Percentiles rank a stretch among this genome's conserved stretches.
Conservation (phyloP, 1,140 invertebrate species). For the Leguminivora glycinivorella region DNA sequence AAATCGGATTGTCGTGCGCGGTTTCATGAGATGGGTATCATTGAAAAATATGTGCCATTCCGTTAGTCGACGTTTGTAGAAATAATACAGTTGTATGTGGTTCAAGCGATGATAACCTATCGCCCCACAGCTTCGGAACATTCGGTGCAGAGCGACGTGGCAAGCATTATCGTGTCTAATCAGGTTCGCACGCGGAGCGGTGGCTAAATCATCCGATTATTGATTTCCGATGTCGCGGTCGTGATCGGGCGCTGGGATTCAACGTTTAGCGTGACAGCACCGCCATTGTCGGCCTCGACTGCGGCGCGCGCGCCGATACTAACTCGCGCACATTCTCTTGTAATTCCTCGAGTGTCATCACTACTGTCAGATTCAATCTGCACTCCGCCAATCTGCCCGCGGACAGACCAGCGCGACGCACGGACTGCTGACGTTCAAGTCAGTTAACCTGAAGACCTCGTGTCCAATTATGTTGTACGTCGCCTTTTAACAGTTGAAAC, state of each 20-base stretch:
- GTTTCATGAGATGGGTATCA: conserved; percentile 61
- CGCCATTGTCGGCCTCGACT: conserved; percentile 63
- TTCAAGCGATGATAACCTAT: conserved; percentile 66
- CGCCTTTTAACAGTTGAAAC: conserved; percentile 29
- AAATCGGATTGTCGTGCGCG: conserved; percentile 54
- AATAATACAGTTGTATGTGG: conserved; percentile 60
- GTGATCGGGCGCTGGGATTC: conserved; percentile 66
- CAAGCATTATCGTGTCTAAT: conserved; percentile 73
- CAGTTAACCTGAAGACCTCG: conserved; percentile 37
- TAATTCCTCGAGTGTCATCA: conserved; percentile 75
- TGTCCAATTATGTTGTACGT: conserved; percentile 33
- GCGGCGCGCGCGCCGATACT: conserved; percentile 48
- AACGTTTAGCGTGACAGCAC: conserved; percentile 70
- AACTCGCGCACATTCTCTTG: conserved; percentile 67
- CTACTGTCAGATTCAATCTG: conserved; percentile 69
- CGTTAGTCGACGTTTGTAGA: conserved; percentile 55
- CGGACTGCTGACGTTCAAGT: conserved; percentile 33
- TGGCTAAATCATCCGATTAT: conserved; percentile 78
- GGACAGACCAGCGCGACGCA: conserved; percentile 37
- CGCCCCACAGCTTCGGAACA: conserved; percentile 46
- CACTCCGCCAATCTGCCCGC: conserved; percentile 41
- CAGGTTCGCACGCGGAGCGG: conserved; percentile 76
- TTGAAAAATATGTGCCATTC: conserved; percentile 63
- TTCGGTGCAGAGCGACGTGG: conserved; percentile 53
- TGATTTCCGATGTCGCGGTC: conserved; percentile 77